phyloP scores from a whole-genome alignment of 2,888 invertebrate species.

The Mycogona germanica region DNA sequence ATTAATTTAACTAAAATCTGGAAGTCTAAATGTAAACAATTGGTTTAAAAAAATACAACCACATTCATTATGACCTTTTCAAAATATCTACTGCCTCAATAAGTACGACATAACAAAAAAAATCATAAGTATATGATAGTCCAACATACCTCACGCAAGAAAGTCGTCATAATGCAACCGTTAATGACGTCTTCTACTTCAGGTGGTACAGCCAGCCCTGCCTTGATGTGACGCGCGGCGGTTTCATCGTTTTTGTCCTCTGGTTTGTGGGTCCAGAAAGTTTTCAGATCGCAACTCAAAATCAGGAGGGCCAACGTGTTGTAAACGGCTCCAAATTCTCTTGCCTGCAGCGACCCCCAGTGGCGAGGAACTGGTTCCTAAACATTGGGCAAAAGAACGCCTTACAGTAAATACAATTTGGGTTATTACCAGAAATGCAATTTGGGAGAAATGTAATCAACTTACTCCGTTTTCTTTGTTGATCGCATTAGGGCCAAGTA shows the following conservation, averaged over 20 bases:
- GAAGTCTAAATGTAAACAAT: too few relatives aligned
- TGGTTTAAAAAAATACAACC: too few relatives aligned
- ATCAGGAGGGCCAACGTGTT: constrained; percentile 35
- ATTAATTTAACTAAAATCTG: too few relatives aligned
- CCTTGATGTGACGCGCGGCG: constrained; percentile 13
- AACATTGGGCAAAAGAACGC: constrained; percentile 4
- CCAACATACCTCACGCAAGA: constrained; percentile 30
- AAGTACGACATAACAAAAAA: background rate
- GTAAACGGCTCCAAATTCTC: constrained; percentile 38
- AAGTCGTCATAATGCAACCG: constrained; percentile 28
- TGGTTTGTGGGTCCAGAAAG: constrained; percentile 30
- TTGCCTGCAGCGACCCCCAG: constrained; percentile 37
- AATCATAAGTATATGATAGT: background rate
- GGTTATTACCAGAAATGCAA: background rate
- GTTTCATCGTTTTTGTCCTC: background rate
- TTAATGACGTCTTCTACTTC: constrained; percentile 14
- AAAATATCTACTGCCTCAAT: background rate
- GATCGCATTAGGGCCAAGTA: constrained; percentile 31
- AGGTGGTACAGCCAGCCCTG: constrained; percentile 2
- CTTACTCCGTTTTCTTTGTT: constrained; percentile 22
- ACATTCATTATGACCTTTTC: too few relatives aligned
- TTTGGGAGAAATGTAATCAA: constrained; percentile 3
- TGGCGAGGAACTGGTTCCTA: constrained; percentile 30
- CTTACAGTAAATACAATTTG: background rate
- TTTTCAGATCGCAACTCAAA: constrained; percentile 34